Evolutionary conservation across 1,140 invertebrate genomes (phyloP).

Genomic region (Panagrolaimus sp.): DNA sequence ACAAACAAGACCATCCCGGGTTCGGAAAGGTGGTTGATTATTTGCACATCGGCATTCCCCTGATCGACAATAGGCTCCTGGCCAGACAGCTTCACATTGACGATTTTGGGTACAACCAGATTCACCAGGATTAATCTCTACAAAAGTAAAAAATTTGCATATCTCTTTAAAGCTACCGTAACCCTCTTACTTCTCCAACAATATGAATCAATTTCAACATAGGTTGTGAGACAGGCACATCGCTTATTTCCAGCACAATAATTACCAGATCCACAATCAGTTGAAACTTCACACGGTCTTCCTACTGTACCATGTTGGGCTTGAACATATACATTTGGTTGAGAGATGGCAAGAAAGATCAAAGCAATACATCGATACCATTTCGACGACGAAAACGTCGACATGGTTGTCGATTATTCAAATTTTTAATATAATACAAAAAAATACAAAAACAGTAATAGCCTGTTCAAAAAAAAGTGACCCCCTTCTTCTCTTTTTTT

Average conservation of each 20-base stretch:
- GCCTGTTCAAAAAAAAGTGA: no score
- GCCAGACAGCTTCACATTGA: slow-evolving; percentile 58
- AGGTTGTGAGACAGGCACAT: slow-evolving; percentile 58
- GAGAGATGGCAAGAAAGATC: slow-evolving; percentile 29
- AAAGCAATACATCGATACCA: background rate
- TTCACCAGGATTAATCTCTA: slow-evolving; percentile 59
- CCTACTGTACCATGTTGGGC: slow-evolving; percentile 56
- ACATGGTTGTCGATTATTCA: background rate
- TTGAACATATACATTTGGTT: background rate
- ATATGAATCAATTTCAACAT: slow-evolving; percentile 59
- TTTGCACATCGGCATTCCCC: slow-evolving; percentile 58
- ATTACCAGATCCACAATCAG: slow-evolving; percentile 58
- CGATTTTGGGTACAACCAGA: slow-evolving; percentile 59
- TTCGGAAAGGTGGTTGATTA: slow-evolving; percentile 58
- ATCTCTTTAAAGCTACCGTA: background rate
- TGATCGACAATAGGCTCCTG: slow-evolving; percentile 54
- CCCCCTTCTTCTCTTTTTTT: no score
- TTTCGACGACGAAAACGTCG: background rate
- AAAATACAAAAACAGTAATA: background rate
- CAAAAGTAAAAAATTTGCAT: slow-evolving; percentile 7
- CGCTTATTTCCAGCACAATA: slow-evolving; percentile 59
- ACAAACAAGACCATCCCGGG: slow-evolving; percentile 54
- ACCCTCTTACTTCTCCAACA: slow-evolving; percentile 56
- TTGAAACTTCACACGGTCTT: slow-evolving; percentile 52
- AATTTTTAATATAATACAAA: background rate